These are phyloP conservation scores for Papilio gigon DNA, from an alignment of 2,888 invertebrate genomes.

Conservation along the genomic window DNA sequence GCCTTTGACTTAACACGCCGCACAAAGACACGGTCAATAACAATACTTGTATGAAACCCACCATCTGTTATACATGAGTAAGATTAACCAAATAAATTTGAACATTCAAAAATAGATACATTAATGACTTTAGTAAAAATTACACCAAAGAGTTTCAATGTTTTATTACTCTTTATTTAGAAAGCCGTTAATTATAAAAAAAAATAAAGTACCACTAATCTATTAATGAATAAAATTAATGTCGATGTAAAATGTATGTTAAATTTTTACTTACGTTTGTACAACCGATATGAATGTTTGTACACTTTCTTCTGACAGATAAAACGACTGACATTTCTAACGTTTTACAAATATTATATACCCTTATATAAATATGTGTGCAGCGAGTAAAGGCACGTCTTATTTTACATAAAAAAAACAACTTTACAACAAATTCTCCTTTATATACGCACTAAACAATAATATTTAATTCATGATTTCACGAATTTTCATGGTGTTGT, in stretches of 20 bases:
- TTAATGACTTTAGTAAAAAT: too few species aligned
- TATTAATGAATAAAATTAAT: too few species aligned
- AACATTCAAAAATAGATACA: too few species aligned
- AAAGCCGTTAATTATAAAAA: too few species aligned
- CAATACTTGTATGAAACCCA: neutral
- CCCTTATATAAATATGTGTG: neutral
- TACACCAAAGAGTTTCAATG: too few species aligned
- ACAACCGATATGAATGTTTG: neutral
- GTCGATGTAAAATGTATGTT: neutral
- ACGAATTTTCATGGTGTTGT: too few species aligned
- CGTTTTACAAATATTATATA: conserved; percentile 5
- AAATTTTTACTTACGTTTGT: neutral
- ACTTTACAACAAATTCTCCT: neutral
- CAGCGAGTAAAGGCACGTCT: neutral
- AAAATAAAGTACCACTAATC: too few species aligned
- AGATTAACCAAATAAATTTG: too few species aligned
- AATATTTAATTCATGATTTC: neutral
- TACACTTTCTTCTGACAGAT: neutral
- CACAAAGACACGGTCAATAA: neutral
- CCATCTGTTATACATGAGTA: neutral
- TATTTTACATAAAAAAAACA: neutral
- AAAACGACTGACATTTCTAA: neutral
- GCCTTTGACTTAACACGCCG: conserved; percentile 4
- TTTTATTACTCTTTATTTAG: too few species aligned
- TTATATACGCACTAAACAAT: neutral